Evolutionary conservation across 2,888 invertebrate genomes (phyloP), one percentile per base, ranked within the genome.

Genomic region (Leptura quadrifasciata): DNA sequence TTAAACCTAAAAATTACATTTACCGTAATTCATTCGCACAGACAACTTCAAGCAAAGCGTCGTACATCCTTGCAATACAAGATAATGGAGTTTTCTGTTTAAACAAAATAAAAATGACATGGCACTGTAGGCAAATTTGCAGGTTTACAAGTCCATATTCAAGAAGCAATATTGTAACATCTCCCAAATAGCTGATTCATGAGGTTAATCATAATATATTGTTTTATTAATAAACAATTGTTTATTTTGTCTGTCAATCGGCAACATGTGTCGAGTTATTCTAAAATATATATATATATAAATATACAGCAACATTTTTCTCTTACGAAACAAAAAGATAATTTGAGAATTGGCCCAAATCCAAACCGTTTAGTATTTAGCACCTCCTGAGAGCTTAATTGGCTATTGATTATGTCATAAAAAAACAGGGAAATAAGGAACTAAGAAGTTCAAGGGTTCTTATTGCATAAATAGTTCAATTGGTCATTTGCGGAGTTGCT

Each of bases 81-180:
- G 47, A n/a, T 52, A 24, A 69, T 52, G 47, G 39, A 20, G 54
- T 67, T 60, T 67, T 27, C 60, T 71, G 21, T 71, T 68, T 24
- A 54, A 71, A 77, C 64, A 75, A 75, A 67, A 67, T 76, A 60
- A 75, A 75, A 67, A 67, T 76, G 72, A 76, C 67, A 82, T 82
- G 81, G 81, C 81, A 82, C 81, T 80, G 76, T 75, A 78, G 76
- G 79, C 79, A 76, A 77, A 74, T 72, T 72, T 77, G 71, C 52
- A 52, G 24, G 71, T 70, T 68, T 77, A n/a, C 76, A 61, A 75
- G 80, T 74, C 75, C 76, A 80, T 79, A 80, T 80, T 80, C 79
- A 80, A 78, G 72, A 78, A 74, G 67, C 58, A 58, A 61, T 72
- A 69, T 54, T 68, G 72, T 74, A 75, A 72, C 60, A 61, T 73